These are phyloP conservation scores for Corvus moneduloides DNA, from an alignment of 2,113 vertebrate species.

Conservation along the genomic window DNA sequence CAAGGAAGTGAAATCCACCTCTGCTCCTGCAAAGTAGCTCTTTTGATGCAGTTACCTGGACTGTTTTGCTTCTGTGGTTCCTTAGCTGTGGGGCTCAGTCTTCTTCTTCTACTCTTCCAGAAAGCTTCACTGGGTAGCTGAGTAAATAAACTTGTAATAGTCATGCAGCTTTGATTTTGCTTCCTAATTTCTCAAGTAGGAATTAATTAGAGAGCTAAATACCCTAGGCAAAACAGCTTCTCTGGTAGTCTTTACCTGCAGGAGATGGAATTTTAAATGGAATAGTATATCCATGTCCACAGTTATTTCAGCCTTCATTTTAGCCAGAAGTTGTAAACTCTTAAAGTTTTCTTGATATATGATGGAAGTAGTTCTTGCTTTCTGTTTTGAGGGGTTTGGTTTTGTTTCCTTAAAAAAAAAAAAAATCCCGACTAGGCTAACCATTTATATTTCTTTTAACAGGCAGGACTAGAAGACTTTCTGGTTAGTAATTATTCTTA, in stretches of 20 bases:
- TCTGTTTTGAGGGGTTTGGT: background rate
- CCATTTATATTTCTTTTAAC: background rate
- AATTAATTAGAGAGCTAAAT: constrained; percentile 15
- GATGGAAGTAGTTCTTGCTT: background rate
- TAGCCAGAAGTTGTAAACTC: background rate
- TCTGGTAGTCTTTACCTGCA: background rate
- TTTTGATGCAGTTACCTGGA: background rate
- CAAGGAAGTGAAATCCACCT: background rate
- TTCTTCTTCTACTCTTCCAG: background rate
- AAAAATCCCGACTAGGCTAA: background rate
- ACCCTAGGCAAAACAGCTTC: background rate
- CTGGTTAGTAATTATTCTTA: background rate
- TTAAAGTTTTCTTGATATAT: background rate
- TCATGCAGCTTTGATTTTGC: background rate
- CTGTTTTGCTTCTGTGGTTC: constrained; percentile 4
- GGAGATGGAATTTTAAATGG: constrained; percentile 2
- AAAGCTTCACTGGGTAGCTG: background rate
- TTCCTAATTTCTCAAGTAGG: constrained; percentile 23
- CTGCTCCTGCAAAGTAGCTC: background rate
- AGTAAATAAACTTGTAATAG: constrained; percentile 23
- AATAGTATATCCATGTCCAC: background rate
- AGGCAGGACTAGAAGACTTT: background rate
- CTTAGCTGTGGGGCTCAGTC: background rate
- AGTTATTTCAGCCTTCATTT: background rate
- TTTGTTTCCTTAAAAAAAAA: background rate